Percentiles rank a stretch among this genome's conserved stretches.
These are phyloP conservation scores for Porites divaricata DNA, from an alignment of 92 coral and sea anemone genomes.

Conservation along the genomic window DNA sequence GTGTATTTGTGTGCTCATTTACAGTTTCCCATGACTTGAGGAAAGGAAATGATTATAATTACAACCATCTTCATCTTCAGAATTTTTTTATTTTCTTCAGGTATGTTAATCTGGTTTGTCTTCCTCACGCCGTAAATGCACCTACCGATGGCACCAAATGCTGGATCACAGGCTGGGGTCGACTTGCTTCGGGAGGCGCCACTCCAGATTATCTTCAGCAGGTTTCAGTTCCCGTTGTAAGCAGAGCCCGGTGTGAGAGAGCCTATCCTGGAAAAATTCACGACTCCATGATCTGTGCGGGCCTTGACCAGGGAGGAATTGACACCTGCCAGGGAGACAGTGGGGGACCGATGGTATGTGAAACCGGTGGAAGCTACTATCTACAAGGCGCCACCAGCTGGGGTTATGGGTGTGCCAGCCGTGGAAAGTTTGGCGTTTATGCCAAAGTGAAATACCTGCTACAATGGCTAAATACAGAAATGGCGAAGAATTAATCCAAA, in stretches of 20 bases:
- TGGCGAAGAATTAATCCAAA: constrained; percentile 33
- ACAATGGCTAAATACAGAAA: constrained; percentile 33
- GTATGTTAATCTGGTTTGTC: constrained; percentile 65
- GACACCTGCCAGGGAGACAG: constrained; percentile 75
- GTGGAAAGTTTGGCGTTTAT: constrained; percentile 69
- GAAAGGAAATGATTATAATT: too few species aligned
- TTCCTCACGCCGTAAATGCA: constrained; percentile 60
- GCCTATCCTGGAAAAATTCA: constrained; percentile 56
- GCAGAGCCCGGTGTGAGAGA: constrained; percentile 56
- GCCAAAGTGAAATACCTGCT: constrained; percentile 57
- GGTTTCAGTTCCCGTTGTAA: constrained; percentile 69
- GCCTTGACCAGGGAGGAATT: constrained; percentile 69
- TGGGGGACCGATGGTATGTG: constrained; percentile 84
- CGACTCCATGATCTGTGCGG: constrained; percentile 81
- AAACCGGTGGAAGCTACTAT: constrained; percentile 63
- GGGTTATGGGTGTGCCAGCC: constrained; percentile 67
- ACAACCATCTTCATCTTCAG: too few species aligned
- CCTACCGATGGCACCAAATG: constrained; percentile 67
- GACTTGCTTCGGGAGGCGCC: constrained; percentile 67
- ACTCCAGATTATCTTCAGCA: constrained; percentile 59
- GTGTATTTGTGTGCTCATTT: too few species aligned
- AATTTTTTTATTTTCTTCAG: constrained; percentile 9
- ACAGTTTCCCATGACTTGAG: too few species aligned
- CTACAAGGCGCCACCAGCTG: constrained; percentile 73
- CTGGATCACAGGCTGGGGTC: constrained; percentile 84